Conservation (phyloP, 2,888 invertebrate species). For the Iselma pallidipennis region DNA sequence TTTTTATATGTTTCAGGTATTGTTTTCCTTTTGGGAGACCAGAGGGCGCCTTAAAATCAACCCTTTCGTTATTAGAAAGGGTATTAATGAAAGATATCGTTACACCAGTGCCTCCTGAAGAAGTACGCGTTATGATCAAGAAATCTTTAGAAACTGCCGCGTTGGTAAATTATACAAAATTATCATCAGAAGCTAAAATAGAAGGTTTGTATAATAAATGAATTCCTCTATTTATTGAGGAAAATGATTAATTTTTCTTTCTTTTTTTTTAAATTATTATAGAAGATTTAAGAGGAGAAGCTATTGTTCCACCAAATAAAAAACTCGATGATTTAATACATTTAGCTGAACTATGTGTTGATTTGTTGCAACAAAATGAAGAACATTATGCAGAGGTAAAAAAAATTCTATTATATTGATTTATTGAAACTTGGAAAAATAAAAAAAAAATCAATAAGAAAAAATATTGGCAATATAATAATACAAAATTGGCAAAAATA, state of each 20-base stretch:
- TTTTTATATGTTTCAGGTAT: conserved; percentile 63
- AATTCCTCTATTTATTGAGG: conserved; percentile 27
- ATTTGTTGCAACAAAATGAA: conserved; percentile 98
- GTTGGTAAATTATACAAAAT: conserved; percentile 92
- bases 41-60: conserved; percentile 96
- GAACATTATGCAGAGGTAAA: conserved; percentile 99
- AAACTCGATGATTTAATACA: conserved; percentile 96
- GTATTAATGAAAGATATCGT: conserved; percentile 99
- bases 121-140: conserved; percentile 94
- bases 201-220: conserved; percentile 72
- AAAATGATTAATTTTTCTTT: background rate
- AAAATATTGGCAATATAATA: background rate
- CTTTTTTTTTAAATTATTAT: conserved; percentile 3
- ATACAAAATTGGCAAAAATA: background rate
- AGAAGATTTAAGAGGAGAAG: conserved; percentile 84
- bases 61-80: conserved; percentile 92
- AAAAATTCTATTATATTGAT: no score
- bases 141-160: conserved; percentile 98
- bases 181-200: conserved; percentile 96
- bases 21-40: conserved; percentile 99
- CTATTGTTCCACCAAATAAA: conserved; percentile 81
- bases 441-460: background rate
- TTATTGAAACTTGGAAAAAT: background rate
- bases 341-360: conserved; percentile 96
- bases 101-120: conserved; percentile 94